A percentile compares a stretch with the other conserved stretches of the same genome.
Conservation (phyloP, 2,888 invertebrate species). For the Scrobipalpa costella region DNA sequence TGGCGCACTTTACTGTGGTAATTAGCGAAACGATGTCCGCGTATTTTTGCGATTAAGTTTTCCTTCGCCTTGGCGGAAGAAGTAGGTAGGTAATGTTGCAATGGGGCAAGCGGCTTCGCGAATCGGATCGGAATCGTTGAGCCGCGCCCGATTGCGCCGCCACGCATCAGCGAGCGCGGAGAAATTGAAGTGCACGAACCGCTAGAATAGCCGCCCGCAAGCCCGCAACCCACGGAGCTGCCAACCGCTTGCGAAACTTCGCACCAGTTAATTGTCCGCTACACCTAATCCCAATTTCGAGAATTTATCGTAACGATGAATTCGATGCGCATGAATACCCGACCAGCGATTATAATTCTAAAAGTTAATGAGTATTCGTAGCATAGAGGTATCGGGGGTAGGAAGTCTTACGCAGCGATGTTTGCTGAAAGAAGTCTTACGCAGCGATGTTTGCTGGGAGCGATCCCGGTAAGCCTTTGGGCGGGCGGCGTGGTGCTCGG, state of each 20-base stretch:
- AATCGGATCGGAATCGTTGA: constrained; percentile 75
- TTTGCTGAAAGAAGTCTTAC: constrained; percentile 54
- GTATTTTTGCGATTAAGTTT: constrained; percentile 34
- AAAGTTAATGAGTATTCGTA: constrained; percentile 53
- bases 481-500: constrained; percentile 29
- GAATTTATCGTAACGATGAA: constrained; percentile 56
- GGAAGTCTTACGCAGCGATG: constrained; percentile 32
- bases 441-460: constrained; percentile 56
- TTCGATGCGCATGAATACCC: constrained; percentile 56
- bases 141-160: constrained; percentile 76
- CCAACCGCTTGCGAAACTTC: constrained; percentile 72
- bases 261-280: constrained; percentile 61
- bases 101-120: constrained; percentile 58
- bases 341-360: constrained; percentile 47
- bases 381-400: not conserved
- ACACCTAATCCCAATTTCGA: constrained; percentile 51
- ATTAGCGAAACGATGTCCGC: constrained; percentile 11
- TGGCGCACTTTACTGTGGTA: not conserved
- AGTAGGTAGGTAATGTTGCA: constrained; percentile 63
- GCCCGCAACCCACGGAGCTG: constrained; percentile 25
- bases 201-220: constrained; percentile 57
- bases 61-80: constrained; percentile 61
- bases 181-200: constrained; percentile 74
- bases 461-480: constrained; percentile 64
- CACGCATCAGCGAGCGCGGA: constrained; percentile 69